Percentiles rank a stretch among this genome's conserved stretches.
These are phyloP conservation scores for Campylomormyrus numenius DNA, from an alignment of 2,113 vertebrate genomes.

Conservation along the genomic window DNA sequence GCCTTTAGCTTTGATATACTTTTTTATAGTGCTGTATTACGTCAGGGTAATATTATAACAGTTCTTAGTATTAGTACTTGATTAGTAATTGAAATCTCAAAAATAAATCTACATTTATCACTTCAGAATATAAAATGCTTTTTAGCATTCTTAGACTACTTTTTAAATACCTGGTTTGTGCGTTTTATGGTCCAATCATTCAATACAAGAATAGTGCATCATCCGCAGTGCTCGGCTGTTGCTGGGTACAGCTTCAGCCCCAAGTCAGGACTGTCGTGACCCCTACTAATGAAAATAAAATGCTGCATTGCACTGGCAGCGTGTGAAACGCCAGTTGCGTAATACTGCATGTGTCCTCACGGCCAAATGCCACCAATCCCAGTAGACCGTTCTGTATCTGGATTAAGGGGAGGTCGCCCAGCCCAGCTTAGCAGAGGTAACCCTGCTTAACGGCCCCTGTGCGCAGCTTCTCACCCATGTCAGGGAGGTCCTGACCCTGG, in stretches of 20 bases:
- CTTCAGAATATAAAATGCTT: not conserved
- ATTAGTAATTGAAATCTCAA: not conserved
- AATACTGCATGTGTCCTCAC: not conserved
- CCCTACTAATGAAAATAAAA: not conserved
- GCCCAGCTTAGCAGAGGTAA: not conserved
- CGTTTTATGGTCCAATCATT: not conserved
- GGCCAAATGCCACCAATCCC: not conserved
- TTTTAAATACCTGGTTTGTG: not conserved
- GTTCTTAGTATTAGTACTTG: not conserved
- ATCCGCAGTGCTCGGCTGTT: not conserved
- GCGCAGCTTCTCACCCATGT: not conserved
- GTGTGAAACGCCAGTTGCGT: not conserved
- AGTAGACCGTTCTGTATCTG: not conserved
- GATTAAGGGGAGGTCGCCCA: not conserved
- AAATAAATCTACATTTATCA: not conserved
- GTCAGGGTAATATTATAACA: not conserved
- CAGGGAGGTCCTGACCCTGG: not conserved
- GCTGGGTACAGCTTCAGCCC: not conserved
- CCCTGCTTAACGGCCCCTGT: not conserved
- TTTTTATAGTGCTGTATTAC: not conserved
- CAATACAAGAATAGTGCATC: not conserved
- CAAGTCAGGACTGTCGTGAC: not conserved
- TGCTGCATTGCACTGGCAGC: not conserved
- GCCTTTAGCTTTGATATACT: not conserved
- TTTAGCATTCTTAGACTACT: not conserved